These are phyloP conservation scores for Steromphala cineraria DNA, from an alignment of 2,888 invertebrate genomes.

Conservation along the genomic window DNA sequence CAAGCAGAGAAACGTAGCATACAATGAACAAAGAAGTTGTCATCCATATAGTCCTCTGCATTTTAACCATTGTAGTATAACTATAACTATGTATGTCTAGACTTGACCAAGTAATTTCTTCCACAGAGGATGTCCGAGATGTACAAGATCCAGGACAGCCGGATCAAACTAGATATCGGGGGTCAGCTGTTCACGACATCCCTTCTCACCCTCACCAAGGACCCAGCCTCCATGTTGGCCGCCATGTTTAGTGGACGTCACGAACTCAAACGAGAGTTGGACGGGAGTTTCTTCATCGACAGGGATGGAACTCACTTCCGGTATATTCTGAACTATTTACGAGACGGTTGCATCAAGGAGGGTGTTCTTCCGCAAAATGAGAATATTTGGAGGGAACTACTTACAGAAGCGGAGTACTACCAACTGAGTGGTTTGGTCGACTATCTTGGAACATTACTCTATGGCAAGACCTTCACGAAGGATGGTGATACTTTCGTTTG, in stretches of 20 bases:
- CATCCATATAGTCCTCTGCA: too few relatives aligned
- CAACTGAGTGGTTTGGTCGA: slow-evolving; percentile 62
- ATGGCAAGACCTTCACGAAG: slow-evolving; percentile 21
- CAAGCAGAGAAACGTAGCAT: too few relatives aligned
- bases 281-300: slow-evolving; percentile 70
- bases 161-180: slow-evolving; percentile 69
- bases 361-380: slow-evolving; percentile 64
- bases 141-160: slow-evolving; percentile 63
- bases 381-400: slow-evolving; percentile 60
- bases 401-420: slow-evolving; percentile 68
- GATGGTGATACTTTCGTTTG: slow-evolving; percentile 34
- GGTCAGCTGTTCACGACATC: slow-evolving; percentile 68
- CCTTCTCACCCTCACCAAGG: slow-evolving; percentile 62
- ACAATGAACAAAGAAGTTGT: too few relatives aligned
- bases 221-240: slow-evolving; percentile 64
- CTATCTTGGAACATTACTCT: slow-evolving; percentile 48
- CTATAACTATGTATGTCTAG: background rate
- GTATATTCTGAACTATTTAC: slow-evolving; percentile 64
- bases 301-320: slow-evolving; percentile 68
- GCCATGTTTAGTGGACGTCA: slow-evolving; percentile 71
- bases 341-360: slow-evolving; percentile 67
- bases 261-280: slow-evolving; percentile 57
- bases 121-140: slow-evolving; percentile 66
- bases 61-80: too few relatives aligned
- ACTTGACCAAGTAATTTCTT: background rate